Evolutionary conservation across 2,888 invertebrate genomes (phyloP).

Genomic region (Brenthis ino): DNA sequence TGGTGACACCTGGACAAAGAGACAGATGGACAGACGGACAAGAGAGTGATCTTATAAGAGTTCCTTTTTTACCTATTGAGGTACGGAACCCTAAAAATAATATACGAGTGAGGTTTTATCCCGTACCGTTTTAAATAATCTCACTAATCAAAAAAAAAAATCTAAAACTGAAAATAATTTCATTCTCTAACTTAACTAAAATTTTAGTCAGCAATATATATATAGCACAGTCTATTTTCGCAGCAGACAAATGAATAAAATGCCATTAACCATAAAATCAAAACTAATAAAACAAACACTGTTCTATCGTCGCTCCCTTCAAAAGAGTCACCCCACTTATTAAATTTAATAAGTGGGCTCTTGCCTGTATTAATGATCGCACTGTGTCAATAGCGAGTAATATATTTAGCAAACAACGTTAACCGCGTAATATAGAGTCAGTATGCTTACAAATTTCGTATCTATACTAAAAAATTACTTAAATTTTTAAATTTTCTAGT

Average conservation of each 20-base stretch:
- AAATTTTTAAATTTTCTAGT: no score
- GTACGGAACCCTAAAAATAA: no score
- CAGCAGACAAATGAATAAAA: constrained; percentile 35
- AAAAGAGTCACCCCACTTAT: constrained; percentile 75
- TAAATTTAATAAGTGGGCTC: constrained; percentile 81
- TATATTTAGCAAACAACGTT: constrained; percentile 76
- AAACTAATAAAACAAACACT: constrained; percentile 72
- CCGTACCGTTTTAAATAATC: no score
- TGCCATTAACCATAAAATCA: constrained; percentile 70
- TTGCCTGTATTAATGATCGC: constrained; percentile 78
- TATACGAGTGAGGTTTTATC: no score
- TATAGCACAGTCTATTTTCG: constrained; percentile 10
- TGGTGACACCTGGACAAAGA: no score
- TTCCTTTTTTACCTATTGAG: no score
- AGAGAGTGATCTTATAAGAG: no score
- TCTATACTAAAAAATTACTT: no score
- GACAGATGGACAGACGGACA: no score
- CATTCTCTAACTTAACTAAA: background rate
- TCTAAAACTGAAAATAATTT: background rate
- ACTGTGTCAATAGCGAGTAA: constrained; percentile 79
- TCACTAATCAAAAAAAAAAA: no score
- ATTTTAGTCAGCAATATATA: background rate
- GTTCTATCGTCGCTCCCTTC: constrained; percentile 66
- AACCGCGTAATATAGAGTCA: constrained; percentile 49
- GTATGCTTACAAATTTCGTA: background rate